Base-by-base conservation (phyloP, 2,797 vertebrate genomes). In the Anomalospiza imberbis region DNA sequence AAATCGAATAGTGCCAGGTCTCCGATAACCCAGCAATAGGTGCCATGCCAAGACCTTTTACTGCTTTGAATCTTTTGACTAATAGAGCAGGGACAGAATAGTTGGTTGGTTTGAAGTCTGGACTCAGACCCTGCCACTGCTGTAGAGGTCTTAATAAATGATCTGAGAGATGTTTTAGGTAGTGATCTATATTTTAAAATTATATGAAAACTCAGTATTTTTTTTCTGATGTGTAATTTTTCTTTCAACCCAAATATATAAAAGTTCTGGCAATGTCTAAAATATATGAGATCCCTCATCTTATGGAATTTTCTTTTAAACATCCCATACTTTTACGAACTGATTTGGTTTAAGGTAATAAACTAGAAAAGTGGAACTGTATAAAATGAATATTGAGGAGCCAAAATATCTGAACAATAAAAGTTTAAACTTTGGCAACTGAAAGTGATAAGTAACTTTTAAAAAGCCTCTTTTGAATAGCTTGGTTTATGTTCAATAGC, bases 341-440 rank as follows among this genome's bases (percentile, higher is more conserved):
- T 55, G 88, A 58, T 91, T 55, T 91, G 54, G 66, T 81, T 94
- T 90, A 86, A 90, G 40, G 68, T 85, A 91, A 72, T 80, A 94
- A 94, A 92, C 48, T 77, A 50, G 54, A 91, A 89, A 91, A 89
- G 50, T 50, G 83, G 58, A 87, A 86, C 87, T 92, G 83, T 14
- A 82, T 92, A 93, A 96, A 95, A 76, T 16, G 1, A 81, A 68
- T 81, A 75, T 21, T 91, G 36, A 78, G 58, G 22, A 77, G 36
- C 17, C 78, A 79, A 90, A 91, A 92, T 31, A 66, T 60, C 13
- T 72, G 73, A 91, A 71, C 25, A 91, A 86, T 75, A 89, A 78
- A 91, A 91, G 11, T 78, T 88, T 80, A 89, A 85, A 68, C 14
- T 74, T 85, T 68, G 79, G 89, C 75, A 93, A 91, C n/a, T 58